Base-by-base conservation (phyloP, 2,113 vertebrate genomes). In the Phaetusa simplex region DNA sequence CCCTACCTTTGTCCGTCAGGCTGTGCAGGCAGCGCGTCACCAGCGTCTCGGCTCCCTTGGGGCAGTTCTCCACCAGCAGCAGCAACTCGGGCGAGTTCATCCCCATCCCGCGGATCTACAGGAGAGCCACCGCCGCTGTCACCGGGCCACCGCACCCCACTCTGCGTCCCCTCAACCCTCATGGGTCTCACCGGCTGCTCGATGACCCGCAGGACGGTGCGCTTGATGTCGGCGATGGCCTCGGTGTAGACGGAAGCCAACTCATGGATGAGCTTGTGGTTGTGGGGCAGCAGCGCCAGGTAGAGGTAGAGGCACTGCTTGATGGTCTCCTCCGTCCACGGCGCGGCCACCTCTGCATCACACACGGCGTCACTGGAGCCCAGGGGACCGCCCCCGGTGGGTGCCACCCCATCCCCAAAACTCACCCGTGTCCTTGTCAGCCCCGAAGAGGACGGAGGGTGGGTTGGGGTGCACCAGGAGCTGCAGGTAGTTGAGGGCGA, bases 271-370 rank as follows among this genome's bases (percentile, higher is more conserved):
- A 99, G 98, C 42, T 98, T 98, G 97, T 99, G 99, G 98, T 99
- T 99, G 71, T 99, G 98, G 10, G 99, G 99, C 76, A 99, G 98
- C 62, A 99, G 98, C 4, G 99, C 99, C 94, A 99, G 93, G 96
- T 99, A 99, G 42, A 99, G 99, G 97, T 99, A 99, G 9, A 99
- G 98, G 82, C 99, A 99, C 97, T 99, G 99, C 96, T 99, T 99
- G 71, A 99, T 99, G 0, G 99, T 99, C 94, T 99, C 99, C 94
- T 99, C 99, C 0, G 99, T 99, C 99, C 99, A 99, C 13, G 99
- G 98, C 0, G 99, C 98, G 0, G 99, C 99, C 97, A 99, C 99
- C 98, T 99, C 99, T 99, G 97, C 42, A 4, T 3, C 47, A 82
- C 71, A 9, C 29, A 3, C 2, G 2, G 18, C 0, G 12, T 86